Evolutionary conservation across 2,888 invertebrate genomes (phyloP).

Genomic region (Byasa hedistus): DNA sequence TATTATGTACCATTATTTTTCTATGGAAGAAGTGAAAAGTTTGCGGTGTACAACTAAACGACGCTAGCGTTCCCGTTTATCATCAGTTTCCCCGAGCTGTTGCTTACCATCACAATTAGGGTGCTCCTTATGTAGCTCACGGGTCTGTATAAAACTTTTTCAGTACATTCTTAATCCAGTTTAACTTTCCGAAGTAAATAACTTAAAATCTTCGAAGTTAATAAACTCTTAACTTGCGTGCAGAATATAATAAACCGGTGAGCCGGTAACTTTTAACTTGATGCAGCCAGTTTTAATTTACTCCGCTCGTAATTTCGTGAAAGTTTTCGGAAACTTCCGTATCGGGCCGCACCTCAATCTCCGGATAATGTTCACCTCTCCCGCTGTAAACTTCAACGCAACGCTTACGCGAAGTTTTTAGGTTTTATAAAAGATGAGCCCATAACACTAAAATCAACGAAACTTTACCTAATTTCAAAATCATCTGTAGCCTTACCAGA

Average conservation of each 20-base stretch:
- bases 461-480: too few species aligned
- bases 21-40: too few species aligned
- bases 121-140: too few species aligned
- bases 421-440: too few species aligned
- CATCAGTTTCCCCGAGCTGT: too few species aligned
- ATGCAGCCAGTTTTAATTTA: slow-evolving; percentile 38
- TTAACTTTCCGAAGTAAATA: background rate
- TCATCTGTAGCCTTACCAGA: too few species aligned
- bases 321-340: slow-evolving; percentile 41
- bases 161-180: background rate
- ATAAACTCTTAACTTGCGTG: slow-evolving; percentile 15
- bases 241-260: slow-evolving; percentile 15
- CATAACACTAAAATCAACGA: too few species aligned
- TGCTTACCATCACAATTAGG: too few species aligned
- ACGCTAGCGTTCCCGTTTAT: too few species aligned
- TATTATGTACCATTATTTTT: too few species aligned
- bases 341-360: slow-evolving; percentile 47
- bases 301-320: slow-evolving; percentile 37
- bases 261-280: slow-evolving; percentile 28
- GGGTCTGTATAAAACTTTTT: too few species aligned
- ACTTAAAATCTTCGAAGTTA: background rate
- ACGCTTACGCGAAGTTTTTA: slow-evolving; percentile 37
- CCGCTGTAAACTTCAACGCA: slow-evolving; percentile 58
- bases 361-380: slow-evolving; percentile 53
- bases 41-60: too few species aligned